Base-by-base conservation (phyloP, 2,888 invertebrate species). In the Orthonychiurus folsomi region DNA sequence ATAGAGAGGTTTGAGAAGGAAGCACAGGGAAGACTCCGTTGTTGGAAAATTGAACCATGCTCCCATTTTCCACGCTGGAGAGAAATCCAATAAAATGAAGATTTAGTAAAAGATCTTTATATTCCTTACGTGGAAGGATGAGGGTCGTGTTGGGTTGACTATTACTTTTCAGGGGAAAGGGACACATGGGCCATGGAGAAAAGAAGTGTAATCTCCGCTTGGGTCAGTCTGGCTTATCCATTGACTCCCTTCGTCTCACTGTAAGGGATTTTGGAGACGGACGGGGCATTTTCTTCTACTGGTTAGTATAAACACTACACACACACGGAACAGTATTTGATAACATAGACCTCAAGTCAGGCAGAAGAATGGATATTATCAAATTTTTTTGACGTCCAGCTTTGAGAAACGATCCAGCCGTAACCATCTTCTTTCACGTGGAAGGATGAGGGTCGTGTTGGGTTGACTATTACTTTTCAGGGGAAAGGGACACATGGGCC, bases 61-160 rank as follows among this genome's bases (percentile, higher is more conserved):
- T 15, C 37, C 37, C 37, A 37, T 37, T 37, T 37, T 37, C 9
- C 15, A 37, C 9, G 5, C 37, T 9, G 37, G 37, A 37, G 37
- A 37, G 37, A 37, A 37, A 37, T 37, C 37, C 37, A 37, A 37
- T 37, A 37, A 37, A 37, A 37, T 37, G 37, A 37, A 37, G 37
- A 37, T 37, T 37, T 37, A 37, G 37, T 37, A 37, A 37, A 37
- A 37, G 37, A 37, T 37, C 37, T 37, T 37, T 37, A 37, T 37
- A 37, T 37, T 37, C 37, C 37, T 37, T 37, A 5, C 37, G 5
- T 37, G 37, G 37, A 37, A 15, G 9, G 5, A 37, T 37, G 37
- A 37, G 37, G 37, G 37, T 37, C 15, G 15, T 5, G 37, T 37
- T 37, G 5, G 37, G 37, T 37, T 37, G 37, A 37, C 37, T 37